Base-by-base conservation (phyloP, 2,797 vertebrate genomes). In the Buceros bicornis region DNA sequence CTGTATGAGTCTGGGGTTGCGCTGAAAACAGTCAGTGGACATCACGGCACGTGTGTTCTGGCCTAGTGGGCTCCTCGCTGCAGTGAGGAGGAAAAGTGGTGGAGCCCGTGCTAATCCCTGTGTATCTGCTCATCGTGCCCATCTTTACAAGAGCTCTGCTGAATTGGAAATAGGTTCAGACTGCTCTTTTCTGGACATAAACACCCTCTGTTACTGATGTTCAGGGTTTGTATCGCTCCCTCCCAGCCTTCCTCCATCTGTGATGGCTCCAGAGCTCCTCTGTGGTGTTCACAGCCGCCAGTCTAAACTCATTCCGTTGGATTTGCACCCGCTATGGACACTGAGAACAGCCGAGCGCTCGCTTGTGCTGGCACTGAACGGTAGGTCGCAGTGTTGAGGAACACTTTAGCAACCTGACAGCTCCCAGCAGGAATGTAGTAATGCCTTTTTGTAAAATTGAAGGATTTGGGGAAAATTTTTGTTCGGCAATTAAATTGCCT, bases 361-460 rank as follows among this genome's bases (percentile, higher is more conserved):
- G 13, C 10, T 70, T 61, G 50, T 90, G 37, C 89, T 26, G 70
- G 26, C 31, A 26, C 15, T 6, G 77, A 72, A 87, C 90, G 13
- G 86, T 22, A 94, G 95, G 89, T 61, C 57, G 81, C 95, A 89
- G 95, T 61, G 43, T 19, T 78, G 83, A 90, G 88, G 61, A 95
- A 29, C 33, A 8, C 6, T 72, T 74, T 70, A 69, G 50, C 37
- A 26, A 40, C 12, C 2, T 10, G 14, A 54, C 5, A 4, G 28
- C 42, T 74, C 47, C 37, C n/a, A 9, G 11, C 5, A 35, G n/a
- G 29, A 66, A 82, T 60, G 31, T 43, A 69, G 31, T 26, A 22
- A 58, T 35, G 42, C 17, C 6, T 24, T 29, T 45, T 10, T n/a
- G 16, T 43, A 21, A 24, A 56, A 33, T 15, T 69, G 33, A 33